A percentile compares a stretch with the other conserved stretches of the same genome.
These are phyloP conservation scores for Thymallus thymallus DNA, from an alignment of 2,113 vertebrate species.

Conservation along the genomic window DNA sequence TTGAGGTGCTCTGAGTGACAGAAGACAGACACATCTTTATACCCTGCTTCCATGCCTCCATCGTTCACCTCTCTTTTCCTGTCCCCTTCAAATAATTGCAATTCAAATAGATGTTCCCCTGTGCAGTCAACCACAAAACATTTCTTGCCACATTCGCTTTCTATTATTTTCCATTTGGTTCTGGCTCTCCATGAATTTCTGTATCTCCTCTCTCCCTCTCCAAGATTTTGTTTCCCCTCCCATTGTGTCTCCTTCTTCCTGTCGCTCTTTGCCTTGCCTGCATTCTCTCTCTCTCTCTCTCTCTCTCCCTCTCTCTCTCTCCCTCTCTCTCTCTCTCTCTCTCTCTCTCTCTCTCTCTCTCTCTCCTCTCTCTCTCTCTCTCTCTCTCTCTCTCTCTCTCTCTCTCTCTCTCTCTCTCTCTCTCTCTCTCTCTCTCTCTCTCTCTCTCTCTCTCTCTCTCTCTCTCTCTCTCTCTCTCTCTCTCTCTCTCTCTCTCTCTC, in stretches of 20 bases:
- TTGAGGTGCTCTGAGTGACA: background rate
- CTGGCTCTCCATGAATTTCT: background rate
- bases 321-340: background rate
- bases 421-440: background rate
- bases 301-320: background rate
- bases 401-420: background rate
- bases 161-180: background rate
- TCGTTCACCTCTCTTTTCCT: constrained; percentile 15
- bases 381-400: background rate
- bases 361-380: background rate
- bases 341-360: background rate
- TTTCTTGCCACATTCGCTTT: constrained; percentile 30
- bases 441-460: constrained; percentile 5
- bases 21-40: constrained; percentile 22
- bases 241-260: constrained; percentile 1
- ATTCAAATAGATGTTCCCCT: constrained; percentile 65
- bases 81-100: constrained; percentile 59
- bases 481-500: constrained; percentile 1
- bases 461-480: background rate
- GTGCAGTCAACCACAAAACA: constrained; percentile 57
- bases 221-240: background rate
- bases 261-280: background rate
- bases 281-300: background rate
- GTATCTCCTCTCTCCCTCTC: background rate
- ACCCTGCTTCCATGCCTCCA: constrained; percentile 14